Evolutionary conservation across 2,888 invertebrate genomes (phyloP).

Genomic region (Cistogaster globosa): DNA sequence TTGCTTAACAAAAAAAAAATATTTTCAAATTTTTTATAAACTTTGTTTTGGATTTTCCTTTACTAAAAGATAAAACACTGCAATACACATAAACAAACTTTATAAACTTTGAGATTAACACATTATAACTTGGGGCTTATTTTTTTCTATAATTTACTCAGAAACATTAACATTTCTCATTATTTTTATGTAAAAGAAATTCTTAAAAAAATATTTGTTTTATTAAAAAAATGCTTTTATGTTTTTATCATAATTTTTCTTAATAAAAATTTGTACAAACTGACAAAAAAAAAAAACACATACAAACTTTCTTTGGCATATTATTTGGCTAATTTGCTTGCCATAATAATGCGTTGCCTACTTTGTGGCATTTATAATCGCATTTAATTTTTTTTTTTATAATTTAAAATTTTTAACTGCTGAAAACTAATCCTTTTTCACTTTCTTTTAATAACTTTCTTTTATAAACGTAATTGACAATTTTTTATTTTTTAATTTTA

Average conservation of each 20-base stretch:
- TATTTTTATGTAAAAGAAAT: not conserved
- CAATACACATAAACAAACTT: not conserved
- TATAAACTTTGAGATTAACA: not conserved
- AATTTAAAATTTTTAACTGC: not conserved
- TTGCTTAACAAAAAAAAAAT: not conserved
- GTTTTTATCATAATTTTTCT: not conserved
- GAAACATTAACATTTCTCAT: not conserved
- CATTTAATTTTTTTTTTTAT: not conserved
- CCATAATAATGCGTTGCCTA: constrained; percentile 25
- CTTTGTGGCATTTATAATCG: not conserved
- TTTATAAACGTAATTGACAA: too few relatives aligned
- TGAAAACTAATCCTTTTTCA: too few relatives aligned
- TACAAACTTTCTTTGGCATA: constrained; percentile 16
- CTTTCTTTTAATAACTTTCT: not conserved
- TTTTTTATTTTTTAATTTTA: too few relatives aligned
- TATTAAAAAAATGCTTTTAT: not conserved
- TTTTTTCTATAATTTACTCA: not conserved
- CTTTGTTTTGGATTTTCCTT: too few relatives aligned
- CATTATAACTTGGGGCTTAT: constrained; percentile 27
- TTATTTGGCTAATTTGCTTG: constrained; percentile 9
- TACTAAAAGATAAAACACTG: not conserved
- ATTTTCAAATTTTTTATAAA: not conserved
- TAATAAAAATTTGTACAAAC: not conserved
- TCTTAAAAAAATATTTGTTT: not conserved
- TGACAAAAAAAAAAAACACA: too few relatives aligned